These are phyloP conservation scores for Todiramphus saurophagus DNA, from an alignment of 2,113 vertebrate species.

Conservation along the genomic window DNA sequence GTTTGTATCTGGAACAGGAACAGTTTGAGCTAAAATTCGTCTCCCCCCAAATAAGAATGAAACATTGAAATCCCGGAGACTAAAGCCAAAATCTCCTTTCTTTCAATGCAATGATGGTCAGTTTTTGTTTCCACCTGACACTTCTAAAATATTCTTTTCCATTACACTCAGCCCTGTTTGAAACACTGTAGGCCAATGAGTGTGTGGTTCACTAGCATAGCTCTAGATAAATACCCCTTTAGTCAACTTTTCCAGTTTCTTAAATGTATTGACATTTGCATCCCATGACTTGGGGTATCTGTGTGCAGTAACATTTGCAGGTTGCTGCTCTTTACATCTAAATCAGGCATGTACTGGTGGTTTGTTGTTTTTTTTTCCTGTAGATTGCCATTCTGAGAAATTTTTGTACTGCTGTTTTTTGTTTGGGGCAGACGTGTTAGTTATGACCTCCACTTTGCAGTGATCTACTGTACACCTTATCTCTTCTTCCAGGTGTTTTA, in stretches of 20 bases:
- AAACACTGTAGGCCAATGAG: not conserved
- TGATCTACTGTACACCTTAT: constrained; percentile 17
- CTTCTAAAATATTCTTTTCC: not conserved
- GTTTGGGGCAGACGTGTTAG: not conserved
- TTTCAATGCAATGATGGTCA: not conserved
- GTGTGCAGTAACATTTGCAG: not conserved
- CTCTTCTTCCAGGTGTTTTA: constrained; percentile 30
- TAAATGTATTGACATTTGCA: not conserved
- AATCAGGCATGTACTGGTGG: rapidly evolving
- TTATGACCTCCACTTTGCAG: constrained; percentile 27
- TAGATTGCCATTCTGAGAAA: not conserved
- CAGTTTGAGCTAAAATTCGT: not conserved
- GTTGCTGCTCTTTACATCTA: not conserved
- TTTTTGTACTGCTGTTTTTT: not conserved
- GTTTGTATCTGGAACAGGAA: not conserved
- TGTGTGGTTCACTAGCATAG: not conserved
- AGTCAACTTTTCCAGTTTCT: not conserved
- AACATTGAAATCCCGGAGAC: not conserved
- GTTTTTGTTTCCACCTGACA: not conserved
- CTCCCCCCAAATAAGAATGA: not conserved
- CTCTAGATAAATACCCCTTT: not conserved
- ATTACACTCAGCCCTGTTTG: not conserved
- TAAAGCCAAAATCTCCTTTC: not conserved
- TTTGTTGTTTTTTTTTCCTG: not conserved
- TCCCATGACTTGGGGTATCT: not conserved